Evolutionary conservation across 1,140 invertebrate genomes (phyloP).

Genomic region (Globodera rostochiensis): DNA sequence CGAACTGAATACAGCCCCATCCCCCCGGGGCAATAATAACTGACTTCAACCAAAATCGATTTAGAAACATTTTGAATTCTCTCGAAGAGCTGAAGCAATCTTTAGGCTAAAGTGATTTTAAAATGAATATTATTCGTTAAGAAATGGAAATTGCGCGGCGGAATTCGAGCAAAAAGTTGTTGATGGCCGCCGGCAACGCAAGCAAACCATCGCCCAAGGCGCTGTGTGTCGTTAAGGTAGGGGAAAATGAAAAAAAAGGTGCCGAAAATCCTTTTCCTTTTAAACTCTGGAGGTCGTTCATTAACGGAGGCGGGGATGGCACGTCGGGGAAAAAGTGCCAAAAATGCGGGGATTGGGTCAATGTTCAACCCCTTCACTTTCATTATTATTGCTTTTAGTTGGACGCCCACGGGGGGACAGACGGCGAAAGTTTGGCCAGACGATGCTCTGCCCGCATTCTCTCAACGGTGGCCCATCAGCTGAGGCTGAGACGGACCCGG

Average conservation of each 20-base stretch:
- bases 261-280: too few species aligned
- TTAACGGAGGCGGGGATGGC: too few species aligned
- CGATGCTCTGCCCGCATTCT: conserved; percentile 17
- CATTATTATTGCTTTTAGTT: not conserved
- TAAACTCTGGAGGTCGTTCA: too few species aligned
- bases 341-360: too few species aligned
- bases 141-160: conserved; percentile 12
- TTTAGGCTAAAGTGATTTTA: not conserved
- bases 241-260: too few species aligned
- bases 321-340: too few species aligned
- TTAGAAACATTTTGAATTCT: too few species aligned
- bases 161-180: not conserved
- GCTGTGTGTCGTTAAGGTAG: not conserved
- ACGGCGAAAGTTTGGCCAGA: conserved; percentile 11
- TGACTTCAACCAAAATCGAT: not conserved
- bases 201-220: not conserved
- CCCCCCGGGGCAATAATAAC: too few species aligned
- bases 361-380: too few species aligned
- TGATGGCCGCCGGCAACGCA: not conserved
- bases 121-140: conserved; percentile 1
- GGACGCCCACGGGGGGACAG: conserved; percentile 3
- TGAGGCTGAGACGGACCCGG: conserved; percentile 13
- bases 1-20: not conserved
- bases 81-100: too few species aligned
- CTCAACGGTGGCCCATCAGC: conserved; percentile 19